Evolutionary conservation across 2,113 vertebrate genomes (phyloP).

Genomic region (Alligator mississippiensis): DNA sequence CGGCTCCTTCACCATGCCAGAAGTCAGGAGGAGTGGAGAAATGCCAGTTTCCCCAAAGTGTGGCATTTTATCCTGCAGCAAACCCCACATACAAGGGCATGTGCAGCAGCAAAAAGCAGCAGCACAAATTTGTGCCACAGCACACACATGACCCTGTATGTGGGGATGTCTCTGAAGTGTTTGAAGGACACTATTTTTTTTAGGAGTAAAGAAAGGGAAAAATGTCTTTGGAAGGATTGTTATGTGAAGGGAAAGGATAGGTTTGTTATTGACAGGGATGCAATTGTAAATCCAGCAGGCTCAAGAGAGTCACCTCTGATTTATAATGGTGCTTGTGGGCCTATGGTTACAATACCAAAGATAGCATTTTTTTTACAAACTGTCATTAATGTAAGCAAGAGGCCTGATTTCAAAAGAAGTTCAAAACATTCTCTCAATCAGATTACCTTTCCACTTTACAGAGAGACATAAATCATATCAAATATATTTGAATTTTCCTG

Average conservation of each 20-base stretch:
- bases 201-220: background rate
- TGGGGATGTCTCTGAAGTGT: too few relatives aligned
- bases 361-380: background rate
- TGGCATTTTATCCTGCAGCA: too few relatives aligned
- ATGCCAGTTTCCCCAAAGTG: too few relatives aligned
- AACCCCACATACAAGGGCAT: too few relatives aligned
- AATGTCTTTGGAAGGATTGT: background rate
- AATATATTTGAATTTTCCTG: background rate
- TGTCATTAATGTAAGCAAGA: background rate
- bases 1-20: too few relatives aligned
- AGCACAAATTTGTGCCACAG: too few relatives aligned
- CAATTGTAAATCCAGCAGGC: background rate
- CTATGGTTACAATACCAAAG: background rate
- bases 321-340: background rate
- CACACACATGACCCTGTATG: too few relatives aligned
- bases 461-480: background rate
- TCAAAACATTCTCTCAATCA: background rate
- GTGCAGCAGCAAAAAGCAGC: too few relatives aligned
- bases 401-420: background rate
- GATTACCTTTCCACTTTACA: background rate
- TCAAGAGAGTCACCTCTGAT: background rate
- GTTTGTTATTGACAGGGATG: background rate
- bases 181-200: background rate
- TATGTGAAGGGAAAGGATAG: background rate
- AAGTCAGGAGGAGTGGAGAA: too few relatives aligned